Evolutionary conservation across 2,888 invertebrate species (phyloP).

Genomic region (Meteorus colon): DNA sequence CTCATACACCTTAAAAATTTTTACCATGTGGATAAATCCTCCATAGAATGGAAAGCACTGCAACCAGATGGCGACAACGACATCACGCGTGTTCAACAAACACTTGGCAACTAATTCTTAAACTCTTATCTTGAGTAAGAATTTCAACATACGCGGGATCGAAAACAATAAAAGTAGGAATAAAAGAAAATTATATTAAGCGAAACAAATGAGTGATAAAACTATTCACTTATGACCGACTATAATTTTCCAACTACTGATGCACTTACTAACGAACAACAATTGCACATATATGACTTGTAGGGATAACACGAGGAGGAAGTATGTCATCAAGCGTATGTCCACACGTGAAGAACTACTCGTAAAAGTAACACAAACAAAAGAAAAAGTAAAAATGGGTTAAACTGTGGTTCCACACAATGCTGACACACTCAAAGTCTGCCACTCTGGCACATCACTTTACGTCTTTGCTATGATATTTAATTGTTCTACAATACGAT

Average conservation of each 20-base stretch:
- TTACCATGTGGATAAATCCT: conserved; percentile 53
- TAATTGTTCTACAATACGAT: not conserved
- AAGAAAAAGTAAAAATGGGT: not conserved
- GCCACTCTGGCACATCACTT: not conserved
- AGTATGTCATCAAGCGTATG: conserved; percentile 34
- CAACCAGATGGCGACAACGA: conserved; percentile 57
- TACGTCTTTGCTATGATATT: not conserved
- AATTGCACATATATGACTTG: not conserved
- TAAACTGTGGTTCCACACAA: not conserved
- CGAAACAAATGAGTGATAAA: not conserved
- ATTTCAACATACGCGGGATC: not conserved
- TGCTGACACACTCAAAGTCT: not conserved
- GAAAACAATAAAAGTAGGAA: not conserved
- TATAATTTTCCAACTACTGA: not conserved
- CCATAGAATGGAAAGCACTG: conserved; percentile 57
- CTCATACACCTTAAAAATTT: not conserved
- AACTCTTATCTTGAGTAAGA: not conserved
- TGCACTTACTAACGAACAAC: not conserved
- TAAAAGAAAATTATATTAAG: not conserved
- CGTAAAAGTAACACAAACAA: not conserved
- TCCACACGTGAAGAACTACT: conserved; percentile 7
- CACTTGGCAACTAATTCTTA: not conserved
- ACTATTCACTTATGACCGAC: not conserved
- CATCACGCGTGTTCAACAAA: conserved; percentile 42
- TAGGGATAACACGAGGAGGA: not conserved